These are phyloP conservation scores for Ricordea florida DNA, from an alignment of 92 coral and sea anemone species.

Conservation along the genomic window DNA sequence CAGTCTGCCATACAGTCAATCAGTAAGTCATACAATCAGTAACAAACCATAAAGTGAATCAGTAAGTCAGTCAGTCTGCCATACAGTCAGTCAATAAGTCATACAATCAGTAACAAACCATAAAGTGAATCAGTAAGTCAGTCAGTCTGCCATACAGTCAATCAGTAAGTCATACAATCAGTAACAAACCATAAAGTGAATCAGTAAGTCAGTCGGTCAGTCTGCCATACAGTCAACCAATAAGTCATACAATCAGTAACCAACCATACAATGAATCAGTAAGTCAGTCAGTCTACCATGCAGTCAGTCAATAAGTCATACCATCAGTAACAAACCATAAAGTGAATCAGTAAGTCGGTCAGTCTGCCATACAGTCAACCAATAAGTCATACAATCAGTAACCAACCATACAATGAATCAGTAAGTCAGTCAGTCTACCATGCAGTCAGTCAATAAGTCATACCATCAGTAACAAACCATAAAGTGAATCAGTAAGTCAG, in stretches of 20 bases:
- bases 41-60: too few species aligned
- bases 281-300: background rate
- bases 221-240: background rate
- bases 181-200: too few species aligned
- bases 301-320: background rate
- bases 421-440: background rate
- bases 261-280: background rate
- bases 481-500: background rate
- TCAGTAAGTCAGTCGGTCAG: too few species aligned
- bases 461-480: background rate
- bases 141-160: too few species aligned
- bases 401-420: background rate
- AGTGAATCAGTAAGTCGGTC: too few species aligned
- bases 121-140: background rate
- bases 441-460: background rate
- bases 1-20: background rate
- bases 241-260: background rate
- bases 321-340: too few species aligned
- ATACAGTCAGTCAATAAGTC: background rate
- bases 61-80: background rate
- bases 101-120: background rate
- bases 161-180: too few species aligned
- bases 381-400: too few species aligned
- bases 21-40: too few species aligned
- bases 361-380: too few species aligned